Percentiles rank a stretch among this genome's conserved stretches.
Conservation (phyloP, 2,797 vertebrate species). For the Acanthurus tractus region DNA sequence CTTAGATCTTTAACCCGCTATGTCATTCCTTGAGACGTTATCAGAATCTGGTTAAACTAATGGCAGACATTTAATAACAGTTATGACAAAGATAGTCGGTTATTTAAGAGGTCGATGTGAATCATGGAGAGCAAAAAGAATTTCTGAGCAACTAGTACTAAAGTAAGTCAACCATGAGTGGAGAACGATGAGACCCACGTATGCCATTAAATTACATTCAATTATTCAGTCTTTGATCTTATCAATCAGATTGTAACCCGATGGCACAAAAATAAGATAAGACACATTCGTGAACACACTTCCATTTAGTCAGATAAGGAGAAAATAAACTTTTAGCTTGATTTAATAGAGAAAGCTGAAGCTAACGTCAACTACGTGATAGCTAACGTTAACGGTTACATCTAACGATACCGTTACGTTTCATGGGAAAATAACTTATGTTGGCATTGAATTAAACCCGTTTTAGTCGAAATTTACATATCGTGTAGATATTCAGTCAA, state of each 20-base stretch:
- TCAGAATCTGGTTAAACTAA: slow-evolving; percentile 1
- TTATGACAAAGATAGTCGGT: not conserved
- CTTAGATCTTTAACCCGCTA: not conserved
- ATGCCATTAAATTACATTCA: slow-evolving; percentile 20
- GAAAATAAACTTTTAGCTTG: not conserved
- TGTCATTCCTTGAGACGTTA: not conserved
- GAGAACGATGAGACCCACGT: slow-evolving; percentile 29
- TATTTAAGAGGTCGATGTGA: not conserved
- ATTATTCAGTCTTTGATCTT: slow-evolving; percentile 28
- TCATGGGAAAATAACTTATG: not conserved
- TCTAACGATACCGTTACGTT: not conserved
- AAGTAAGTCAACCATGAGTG: slow-evolving; percentile 18
- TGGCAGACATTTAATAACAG: slow-evolving; percentile 1
- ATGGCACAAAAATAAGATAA: slow-evolving; percentile 12
- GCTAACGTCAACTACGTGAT: not conserved
- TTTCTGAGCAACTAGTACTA: slow-evolving; percentile 11
- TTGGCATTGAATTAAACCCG: not conserved
- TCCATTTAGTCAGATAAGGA: not conserved
- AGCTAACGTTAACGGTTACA: no score
- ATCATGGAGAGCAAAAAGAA: slow-evolving; percentile 11
- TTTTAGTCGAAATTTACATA: not conserved
- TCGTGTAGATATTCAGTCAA: not conserved
- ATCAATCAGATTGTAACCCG: not conserved
- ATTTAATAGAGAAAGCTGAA: not conserved
- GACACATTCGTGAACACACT: not conserved